These are phyloP conservation scores for Urosaurus nigricauda DNA, from an alignment of 2,797 vertebrate species.

Conservation along the genomic window DNA sequence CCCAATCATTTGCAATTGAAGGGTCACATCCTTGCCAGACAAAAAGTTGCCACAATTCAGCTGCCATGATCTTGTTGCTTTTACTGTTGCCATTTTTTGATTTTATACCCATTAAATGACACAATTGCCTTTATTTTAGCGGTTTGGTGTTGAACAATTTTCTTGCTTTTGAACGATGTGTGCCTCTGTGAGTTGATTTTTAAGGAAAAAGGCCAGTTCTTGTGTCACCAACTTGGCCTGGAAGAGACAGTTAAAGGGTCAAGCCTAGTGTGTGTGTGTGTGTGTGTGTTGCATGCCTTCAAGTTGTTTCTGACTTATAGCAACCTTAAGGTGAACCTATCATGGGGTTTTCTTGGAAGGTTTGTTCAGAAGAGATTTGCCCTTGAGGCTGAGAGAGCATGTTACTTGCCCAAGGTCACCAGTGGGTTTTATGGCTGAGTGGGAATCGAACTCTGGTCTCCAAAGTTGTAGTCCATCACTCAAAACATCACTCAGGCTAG, in stretches of 20 bases:
- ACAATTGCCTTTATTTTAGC: not conserved
- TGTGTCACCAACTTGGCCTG: not conserved
- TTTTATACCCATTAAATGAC: not conserved
- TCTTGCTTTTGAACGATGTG: no score
- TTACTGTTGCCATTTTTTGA: not conserved
- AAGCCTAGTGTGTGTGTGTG: not conserved
- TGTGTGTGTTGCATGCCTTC: no score
- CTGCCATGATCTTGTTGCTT: not conserved
- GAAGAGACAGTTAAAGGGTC: not conserved
- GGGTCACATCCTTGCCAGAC: not conserved
- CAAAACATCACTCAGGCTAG: no score
- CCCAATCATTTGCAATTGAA: slow-evolving; percentile 36
- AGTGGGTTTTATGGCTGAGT: no score
- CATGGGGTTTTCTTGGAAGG: no score
- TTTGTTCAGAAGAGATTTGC: no score
- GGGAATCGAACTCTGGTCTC: no score
- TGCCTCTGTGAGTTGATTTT: not conserved
- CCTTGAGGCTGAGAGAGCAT: no score
- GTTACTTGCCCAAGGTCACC: no score
- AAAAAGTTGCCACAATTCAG: slow-evolving; percentile 20
- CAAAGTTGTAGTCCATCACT: no score
- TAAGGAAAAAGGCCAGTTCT: not conserved
- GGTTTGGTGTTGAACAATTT: not conserved
- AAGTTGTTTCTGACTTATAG: no score
- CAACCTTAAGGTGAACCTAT: no score